phyloP scores from a whole-genome alignment of 1,140 invertebrate genomes.

The Drosophila guanche region DNA sequence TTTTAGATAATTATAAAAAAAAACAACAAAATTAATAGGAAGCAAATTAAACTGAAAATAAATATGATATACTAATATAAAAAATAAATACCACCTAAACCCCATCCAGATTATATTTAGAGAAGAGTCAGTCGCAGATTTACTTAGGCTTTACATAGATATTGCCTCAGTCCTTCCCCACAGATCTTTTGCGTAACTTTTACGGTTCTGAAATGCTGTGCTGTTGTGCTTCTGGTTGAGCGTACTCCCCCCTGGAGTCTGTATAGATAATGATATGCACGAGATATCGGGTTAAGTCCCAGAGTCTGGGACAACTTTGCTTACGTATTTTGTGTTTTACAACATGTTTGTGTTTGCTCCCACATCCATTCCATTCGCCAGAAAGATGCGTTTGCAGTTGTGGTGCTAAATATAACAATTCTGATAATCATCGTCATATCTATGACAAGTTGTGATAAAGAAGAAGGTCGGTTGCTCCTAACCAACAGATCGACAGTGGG shows the following conservation, averaged over 20 bases:
- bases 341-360: conserved; percentile 55
- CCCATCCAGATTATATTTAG: too few species aligned
- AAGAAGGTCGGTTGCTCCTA: conserved; percentile 4
- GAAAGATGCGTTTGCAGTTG: conserved; percentile 36
- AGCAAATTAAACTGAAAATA: conserved; percentile 1
- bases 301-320: conserved; percentile 57
- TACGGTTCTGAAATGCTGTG: conserved; percentile 3
- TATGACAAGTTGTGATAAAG: conserved; percentile 14
- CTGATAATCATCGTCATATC: conserved; percentile 11
- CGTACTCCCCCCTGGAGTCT: not conserved
- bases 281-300: conserved; percentile 12
- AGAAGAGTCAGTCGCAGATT: too few species aligned
- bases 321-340: conserved; percentile 71
- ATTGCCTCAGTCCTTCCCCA: not conserved
- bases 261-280: conserved; percentile 14
- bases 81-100: too few species aligned
- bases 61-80: not conserved
- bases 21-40: too few species aligned
- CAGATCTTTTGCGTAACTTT: not conserved
- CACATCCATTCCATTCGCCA: conserved; percentile 37
- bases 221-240: conserved; percentile 23
- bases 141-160: too few species aligned
- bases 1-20: too few species aligned
- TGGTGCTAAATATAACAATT: conserved; percentile 62
- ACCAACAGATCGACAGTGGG: conserved; percentile 6